Evolutionary conservation across 2,888 invertebrate species (phyloP), one percentile per base, ranked within the genome.

Genomic region (Congeria kusceri): DNA sequence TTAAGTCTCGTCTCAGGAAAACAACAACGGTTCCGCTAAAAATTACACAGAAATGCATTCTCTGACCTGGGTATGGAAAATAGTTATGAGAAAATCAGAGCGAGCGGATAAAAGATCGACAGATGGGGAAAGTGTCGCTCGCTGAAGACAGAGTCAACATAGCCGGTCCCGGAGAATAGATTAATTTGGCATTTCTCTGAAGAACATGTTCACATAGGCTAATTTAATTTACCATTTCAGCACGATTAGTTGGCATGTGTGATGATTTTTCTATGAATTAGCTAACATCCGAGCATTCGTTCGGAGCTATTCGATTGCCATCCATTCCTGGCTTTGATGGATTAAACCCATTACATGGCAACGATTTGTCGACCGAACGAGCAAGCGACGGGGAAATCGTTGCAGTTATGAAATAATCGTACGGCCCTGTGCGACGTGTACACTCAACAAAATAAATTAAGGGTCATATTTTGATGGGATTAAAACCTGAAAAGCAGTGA

Each of bases 211-310:
- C 71, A 74, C 72, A 72, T 68, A 65, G 71, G 77, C 83, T 83
- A 83, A 83, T 83, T 83, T 83, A 83, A 80, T 83, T 73, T 78
- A 78, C 83, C 69, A 83, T 83, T 76, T 80, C 74, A 76, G 78
- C 75, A 27, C 83, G 78, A 83, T 83, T 83, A 83, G 73, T 72
- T 78, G 74, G 78, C 80, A 80, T 77, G 49, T 71, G 56, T 32
- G 65, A 83, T 80, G 83, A 83, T 80, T 83, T 83, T 73, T 78
- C 77, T 75, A 80, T 83, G 83, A 83, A 83, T 83, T 78, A 80
- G 72, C 76, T 62, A 83, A 78, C 80, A 83, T 83, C 78, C 77
- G 39, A 80, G 83, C 77, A 80, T 76, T 72, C 67, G 80, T 83
- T 72, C 80, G 49, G 69, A 80, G 77, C 79, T 77, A 80, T 78